Evolutionary conservation across 2,888 invertebrate species (phyloP), one percentile per base, ranked within the genome.

Genomic region (Himalopsyche tibetana): DNA sequence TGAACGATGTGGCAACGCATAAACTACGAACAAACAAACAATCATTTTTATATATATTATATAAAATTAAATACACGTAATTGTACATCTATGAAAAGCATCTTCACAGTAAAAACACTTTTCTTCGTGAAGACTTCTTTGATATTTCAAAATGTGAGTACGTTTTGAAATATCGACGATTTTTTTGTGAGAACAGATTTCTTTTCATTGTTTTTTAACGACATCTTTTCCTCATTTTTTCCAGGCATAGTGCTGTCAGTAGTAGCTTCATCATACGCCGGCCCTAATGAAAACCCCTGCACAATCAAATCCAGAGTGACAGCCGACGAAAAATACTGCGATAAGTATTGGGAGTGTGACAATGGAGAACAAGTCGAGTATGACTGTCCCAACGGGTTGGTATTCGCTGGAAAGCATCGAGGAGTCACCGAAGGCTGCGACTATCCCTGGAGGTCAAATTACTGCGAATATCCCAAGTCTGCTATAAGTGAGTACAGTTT

Each of bases 341-440:
- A 93, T 90, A 93, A 95, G 86, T 97, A 96, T 90, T 98, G 97
- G 97, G 97, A 97, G 91, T 98, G 98, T 90, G 96, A 97, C 87
- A 95, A 94, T 89, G 97, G 96, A 0, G 96, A 96, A 90, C 95
- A 97, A 0, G 95, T 97, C 89, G 93, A 97, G 87, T 97, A 97
- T 91, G 97, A 97, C 92, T 98, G 98, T 90, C 98, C 98, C 85
- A 98, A 98, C 90, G 98, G 98, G 0, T 93, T 98, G 89, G 98
- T 98, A 80, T 98, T 96, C 92, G 97, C 97, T 28, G 98, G 97
- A 5, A 97, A 97, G 91, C 96, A 97, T 90, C 94, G 97, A 80
- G 97, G 97, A 5, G 97, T 97, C 11, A 97, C 97, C 2, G 97
- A 97, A 90, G 97, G 97, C 3, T 97, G 97, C 90, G 97, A 98